Base-by-base conservation (phyloP, 2,797 vertebrate species). In the Sebastes hubbsi region DNA sequence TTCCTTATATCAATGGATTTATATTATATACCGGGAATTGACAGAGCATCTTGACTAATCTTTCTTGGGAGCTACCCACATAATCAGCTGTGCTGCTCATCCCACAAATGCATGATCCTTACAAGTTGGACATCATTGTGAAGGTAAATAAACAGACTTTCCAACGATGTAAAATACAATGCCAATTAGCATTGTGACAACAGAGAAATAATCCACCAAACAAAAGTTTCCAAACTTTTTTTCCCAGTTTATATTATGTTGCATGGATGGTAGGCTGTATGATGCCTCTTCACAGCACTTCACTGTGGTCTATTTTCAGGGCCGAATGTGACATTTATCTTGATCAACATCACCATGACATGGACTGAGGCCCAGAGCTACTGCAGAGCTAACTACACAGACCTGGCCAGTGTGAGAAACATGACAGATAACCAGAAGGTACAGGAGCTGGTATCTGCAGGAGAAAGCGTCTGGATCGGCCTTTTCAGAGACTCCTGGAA, bases 391-490 rank as follows among this genome's bases (percentile, higher is more conserved):
- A 1, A 77, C 29, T 20, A 83, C 84, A 90, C 73, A 3, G 90
- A 91, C 81, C 68, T 92, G 81, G 79, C 81, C 77, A 88, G 82
- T 38, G 61, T 91, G 12, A 86, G 63, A 13, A 73, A 32, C 32
- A 6, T 2, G 27, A 0, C 7, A 1, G 82, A 87, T 25, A 78
- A 74, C 38, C 2, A 62, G 24, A 5, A 25, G 61, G 20, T 88
- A 4, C 6, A 1, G 0, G 2, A 5, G 20, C 16, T 60, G 66
- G 1, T 70, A 13, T 2, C 68, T 1, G 2, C 0, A 11, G 24
- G 20, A 22, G 0, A 3, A 9, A 0, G 0, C 1, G 56, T 32
- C 64, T 92, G 90, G 91, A 88, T 87, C 5, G 83, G 88, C 36
- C 77, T 92, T 22, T 74, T 24, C 64, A 80, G 66, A 30, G 72